Percentiles rank a stretch among this genome's conserved stretches.
Evolutionary conservation across 1,140 invertebrate genomes (phyloP).

Genomic region (Drosophila cardini): DNA sequence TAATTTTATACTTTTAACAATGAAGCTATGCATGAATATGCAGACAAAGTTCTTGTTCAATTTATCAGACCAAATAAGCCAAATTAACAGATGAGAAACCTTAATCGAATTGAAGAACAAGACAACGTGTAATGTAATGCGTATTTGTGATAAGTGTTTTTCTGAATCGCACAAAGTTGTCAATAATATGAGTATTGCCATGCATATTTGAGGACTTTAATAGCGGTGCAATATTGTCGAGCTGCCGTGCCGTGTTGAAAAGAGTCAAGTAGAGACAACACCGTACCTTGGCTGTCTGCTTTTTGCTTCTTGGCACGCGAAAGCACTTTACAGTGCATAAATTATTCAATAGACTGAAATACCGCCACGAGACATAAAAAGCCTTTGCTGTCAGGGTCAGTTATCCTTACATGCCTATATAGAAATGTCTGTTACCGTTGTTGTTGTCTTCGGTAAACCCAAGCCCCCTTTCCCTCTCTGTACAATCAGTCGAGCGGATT

Average conservation of each 20-base stretch:
- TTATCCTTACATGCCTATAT: constrained; percentile 69
- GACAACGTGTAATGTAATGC: not conserved
- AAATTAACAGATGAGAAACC: not conserved
- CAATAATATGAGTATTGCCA: constrained; percentile 25
- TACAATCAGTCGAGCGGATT: constrained; percentile 62
- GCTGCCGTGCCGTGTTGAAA: not conserved
- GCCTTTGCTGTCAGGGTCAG: constrained; percentile 69
- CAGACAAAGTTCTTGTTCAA: not conserved
- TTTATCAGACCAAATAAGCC: not conserved
- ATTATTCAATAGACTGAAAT: constrained; percentile 77
- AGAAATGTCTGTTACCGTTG: constrained; percentile 18
- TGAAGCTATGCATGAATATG: not conserved
- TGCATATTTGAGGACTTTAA: constrained; percentile 33
- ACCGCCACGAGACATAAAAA: constrained; percentile 65
- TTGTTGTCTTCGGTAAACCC: constrained; percentile 14
- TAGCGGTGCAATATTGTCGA: constrained; percentile 29
- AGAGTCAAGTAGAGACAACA: not conserved
- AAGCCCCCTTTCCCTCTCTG: too few species aligned
- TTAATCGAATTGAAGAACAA: not conserved
- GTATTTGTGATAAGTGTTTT: constrained; percentile 11
- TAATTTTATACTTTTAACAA: not conserved
- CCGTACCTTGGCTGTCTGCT: constrained; percentile 18
- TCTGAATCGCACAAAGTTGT: constrained; percentile 4
- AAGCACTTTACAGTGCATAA: constrained; percentile 73
- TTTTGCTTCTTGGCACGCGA: constrained; percentile 34